These are phyloP conservation scores for Tetragnatha versicolor DNA, from an alignment of 1,140 invertebrate genomes.

Conservation along the genomic window DNA sequence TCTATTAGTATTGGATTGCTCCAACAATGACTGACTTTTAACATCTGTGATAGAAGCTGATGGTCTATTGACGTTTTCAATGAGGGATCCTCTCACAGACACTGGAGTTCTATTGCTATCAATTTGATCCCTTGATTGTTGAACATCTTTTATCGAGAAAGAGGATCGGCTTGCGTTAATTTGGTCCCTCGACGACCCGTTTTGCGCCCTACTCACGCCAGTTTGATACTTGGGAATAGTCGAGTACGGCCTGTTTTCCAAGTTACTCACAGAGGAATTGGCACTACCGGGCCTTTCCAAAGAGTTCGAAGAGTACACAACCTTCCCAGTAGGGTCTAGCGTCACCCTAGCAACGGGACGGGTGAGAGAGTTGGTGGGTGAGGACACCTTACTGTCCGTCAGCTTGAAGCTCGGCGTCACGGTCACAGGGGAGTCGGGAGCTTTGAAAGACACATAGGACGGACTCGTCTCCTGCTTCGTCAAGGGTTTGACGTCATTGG, in stretches of 20 bases:
- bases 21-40: not conserved
- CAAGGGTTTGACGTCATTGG: not conserved
- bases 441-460: conserved; percentile 20
- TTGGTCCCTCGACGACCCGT: no score
- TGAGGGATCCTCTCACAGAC: not conserved
- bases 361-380: conserved; percentile 18
- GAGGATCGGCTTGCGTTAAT: not conserved
- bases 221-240: conserved; percentile 53
- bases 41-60: not conserved
- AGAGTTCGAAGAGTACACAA: conserved; percentile 88
- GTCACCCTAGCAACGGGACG: conserved; percentile 77
- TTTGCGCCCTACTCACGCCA: no score
- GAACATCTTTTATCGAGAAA: not conserved
- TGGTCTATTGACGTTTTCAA: no score
- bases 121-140: not conserved
- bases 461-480: not conserved
- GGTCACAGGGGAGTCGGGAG: conserved; percentile 29
- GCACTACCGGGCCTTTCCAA: conserved; percentile 75
- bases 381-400: not conserved
- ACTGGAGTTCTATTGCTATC: not conserved
- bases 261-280: conserved; percentile 67
- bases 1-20: not conserved
- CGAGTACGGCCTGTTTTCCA: conserved; percentile 35
- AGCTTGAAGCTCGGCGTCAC: not conserved
- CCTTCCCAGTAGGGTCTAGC: conserved; percentile 85